Base-by-base conservation (phyloP, 2,113 vertebrate species). In the Miniopterus natalensis region DNA sequence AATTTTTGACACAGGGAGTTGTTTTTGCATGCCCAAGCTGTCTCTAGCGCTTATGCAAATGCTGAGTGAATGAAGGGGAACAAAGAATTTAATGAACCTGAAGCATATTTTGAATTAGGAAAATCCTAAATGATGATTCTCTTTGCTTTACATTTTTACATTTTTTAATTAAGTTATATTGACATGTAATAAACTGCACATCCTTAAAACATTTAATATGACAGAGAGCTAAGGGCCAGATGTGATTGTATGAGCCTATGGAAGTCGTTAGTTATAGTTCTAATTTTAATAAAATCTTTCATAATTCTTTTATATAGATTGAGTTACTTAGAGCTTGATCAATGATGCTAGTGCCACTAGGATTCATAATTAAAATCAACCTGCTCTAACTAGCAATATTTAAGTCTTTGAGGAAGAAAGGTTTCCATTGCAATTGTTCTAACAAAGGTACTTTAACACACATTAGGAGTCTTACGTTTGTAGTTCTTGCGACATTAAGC, bases 231-330 rank as follows among this genome's bases (percentile, higher is more conserved):
- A 86, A 84, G 5, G 29, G 15, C 5, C 27, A 29, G 49, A 59
- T 51, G 40, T 45, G 49, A 51, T 27, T 7, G 6, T 55, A 21
- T n/a, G 3, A 92, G 27, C 15, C 59, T 51, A 1, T 73, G 7
- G 21, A 85, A 80, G 23, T 65, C 66, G 4, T 59, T 66, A 71
- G 27, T 31, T 88, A 90, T 4, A 36, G 18, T 61, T 91, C 6
- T 75, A 77, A 88, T 86, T 89, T 95, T 88, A 88, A 78, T 78
- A 61, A 92, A 42, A 75, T 80, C 0, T 75, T 36, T 81, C n/a
- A 42, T 13, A 21, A 18, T 45, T 92, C 53, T 88, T 74, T 85
- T 55, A 55, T 84, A 74, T 36, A 78, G 13, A 27, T 68, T 79
- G 36, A 81, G 14, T 84, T 88, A 29, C 10, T 90, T 65, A 88